A percentile compares a stretch with the other conserved stretches of the same genome.
Evolutionary conservation across 2,113 vertebrate genomes (phyloP).

Genomic region (Pomatostomus ruficeps): DNA sequence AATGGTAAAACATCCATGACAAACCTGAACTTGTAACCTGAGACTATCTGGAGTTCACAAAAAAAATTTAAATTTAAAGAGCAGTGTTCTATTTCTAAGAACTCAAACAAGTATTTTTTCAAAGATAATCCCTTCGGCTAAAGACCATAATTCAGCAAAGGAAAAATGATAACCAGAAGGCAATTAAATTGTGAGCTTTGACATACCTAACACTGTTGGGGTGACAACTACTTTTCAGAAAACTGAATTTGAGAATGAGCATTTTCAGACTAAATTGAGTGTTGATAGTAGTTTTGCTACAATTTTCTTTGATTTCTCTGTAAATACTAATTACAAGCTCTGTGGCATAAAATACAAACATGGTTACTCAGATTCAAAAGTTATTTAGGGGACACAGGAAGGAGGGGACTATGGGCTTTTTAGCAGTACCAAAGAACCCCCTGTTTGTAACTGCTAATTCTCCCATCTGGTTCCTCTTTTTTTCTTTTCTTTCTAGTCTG

Average conservation of each 20-base stretch:
- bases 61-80: background rate
- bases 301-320: background rate
- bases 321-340: background rate
- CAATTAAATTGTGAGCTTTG: background rate
- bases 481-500: conserved; percentile 63
- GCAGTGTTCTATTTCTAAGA: background rate
- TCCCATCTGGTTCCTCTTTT: background rate
- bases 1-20: background rate
- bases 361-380: background rate
- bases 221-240: background rate
- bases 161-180: background rate
- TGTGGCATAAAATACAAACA: background rate
- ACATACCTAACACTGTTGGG: background rate
- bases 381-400: background rate
- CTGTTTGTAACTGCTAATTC: background rate
- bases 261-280: background rate
- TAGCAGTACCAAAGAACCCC: background rate
- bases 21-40: background rate
- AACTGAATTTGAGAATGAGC: background rate
- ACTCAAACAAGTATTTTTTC: background rate
- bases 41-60: background rate
- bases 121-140: background rate
- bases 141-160: background rate
- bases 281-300: background rate
- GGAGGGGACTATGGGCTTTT: background rate